Evolutionary conservation across 2,888 invertebrate genomes (phyloP).

Genomic region (Cantharis rustica): DNA sequence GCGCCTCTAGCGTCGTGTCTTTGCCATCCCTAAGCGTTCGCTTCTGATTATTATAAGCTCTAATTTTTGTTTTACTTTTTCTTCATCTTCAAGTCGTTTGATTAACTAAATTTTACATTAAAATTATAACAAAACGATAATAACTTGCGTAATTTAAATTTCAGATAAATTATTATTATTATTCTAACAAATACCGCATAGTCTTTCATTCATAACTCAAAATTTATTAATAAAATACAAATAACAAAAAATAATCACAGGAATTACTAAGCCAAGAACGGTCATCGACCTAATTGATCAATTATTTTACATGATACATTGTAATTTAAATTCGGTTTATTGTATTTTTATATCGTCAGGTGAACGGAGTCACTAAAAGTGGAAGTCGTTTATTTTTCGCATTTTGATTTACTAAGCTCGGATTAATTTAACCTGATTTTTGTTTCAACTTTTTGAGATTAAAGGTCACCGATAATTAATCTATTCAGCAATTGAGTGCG

Average conservation of each 20-base stretch:
- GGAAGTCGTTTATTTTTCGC: not conserved
- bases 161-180: not conserved
- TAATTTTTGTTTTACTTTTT: conserved; percentile 24
- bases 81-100: not conserved
- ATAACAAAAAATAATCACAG: not conserved
- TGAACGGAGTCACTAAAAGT: not conserved
- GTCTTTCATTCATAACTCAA: not conserved
- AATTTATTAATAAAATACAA: not conserved
- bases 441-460: not conserved
- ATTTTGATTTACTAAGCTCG: not conserved
- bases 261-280: not conserved
- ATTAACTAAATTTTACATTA: not conserved
- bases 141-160: not conserved
- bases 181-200: not conserved
- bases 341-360: not conserved
- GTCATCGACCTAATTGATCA: not conserved
- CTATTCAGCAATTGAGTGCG: not conserved
- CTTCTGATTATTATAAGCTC: conserved; percentile 24
- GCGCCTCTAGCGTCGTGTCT: conserved; percentile 30
- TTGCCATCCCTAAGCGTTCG: conserved; percentile 29
- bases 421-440: not conserved
- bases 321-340: not conserved
- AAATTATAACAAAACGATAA: not conserved
- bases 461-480: not conserved
- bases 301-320: not conserved